Conservation (phyloP, 1,140 invertebrate genomes). For the Epicauta chinensis region DNA sequence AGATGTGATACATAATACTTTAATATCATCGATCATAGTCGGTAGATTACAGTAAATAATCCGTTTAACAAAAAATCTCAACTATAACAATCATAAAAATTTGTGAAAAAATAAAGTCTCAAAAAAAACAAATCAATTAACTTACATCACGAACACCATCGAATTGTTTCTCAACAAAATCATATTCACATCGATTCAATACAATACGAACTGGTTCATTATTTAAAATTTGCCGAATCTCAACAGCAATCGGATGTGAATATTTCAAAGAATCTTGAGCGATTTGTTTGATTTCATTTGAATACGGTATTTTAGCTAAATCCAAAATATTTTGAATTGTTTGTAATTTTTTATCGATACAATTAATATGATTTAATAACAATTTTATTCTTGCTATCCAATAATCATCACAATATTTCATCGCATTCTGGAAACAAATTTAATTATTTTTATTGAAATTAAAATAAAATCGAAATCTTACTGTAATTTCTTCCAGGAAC, state of each 20-base stretch:
- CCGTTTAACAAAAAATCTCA: constrained; percentile 17
- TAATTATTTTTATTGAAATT: not conserved
- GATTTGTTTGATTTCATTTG: constrained; percentile 21
- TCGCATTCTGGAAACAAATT: constrained; percentile 19
- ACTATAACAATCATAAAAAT: no score
- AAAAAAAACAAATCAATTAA: no score
- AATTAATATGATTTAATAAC: constrained; percentile 24
- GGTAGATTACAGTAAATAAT: constrained; percentile 29
- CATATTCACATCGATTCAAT: constrained; percentile 18
- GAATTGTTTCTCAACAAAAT: constrained; percentile 6
- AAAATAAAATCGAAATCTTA: constrained; percentile 2
- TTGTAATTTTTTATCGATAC: constrained; percentile 18
- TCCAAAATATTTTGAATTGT: constrained; percentile 22
- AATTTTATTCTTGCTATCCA: constrained; percentile 21
- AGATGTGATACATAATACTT: constrained; percentile 20
- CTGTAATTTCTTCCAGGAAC: constrained; percentile 26
- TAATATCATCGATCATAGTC: constrained; percentile 27
- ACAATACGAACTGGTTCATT: constrained; percentile 24
- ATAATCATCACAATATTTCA: constrained; percentile 24
- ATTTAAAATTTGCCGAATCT: constrained; percentile 21
- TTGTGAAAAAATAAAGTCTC: no score
- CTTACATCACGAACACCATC: not conserved
- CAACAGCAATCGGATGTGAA: constrained; percentile 14
- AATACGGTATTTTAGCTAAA: constrained; percentile 25
- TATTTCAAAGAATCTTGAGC: constrained; percentile 13